Conservation (phyloP, 2,797 vertebrate species). For the Gymnothorax reevesii region DNA sequence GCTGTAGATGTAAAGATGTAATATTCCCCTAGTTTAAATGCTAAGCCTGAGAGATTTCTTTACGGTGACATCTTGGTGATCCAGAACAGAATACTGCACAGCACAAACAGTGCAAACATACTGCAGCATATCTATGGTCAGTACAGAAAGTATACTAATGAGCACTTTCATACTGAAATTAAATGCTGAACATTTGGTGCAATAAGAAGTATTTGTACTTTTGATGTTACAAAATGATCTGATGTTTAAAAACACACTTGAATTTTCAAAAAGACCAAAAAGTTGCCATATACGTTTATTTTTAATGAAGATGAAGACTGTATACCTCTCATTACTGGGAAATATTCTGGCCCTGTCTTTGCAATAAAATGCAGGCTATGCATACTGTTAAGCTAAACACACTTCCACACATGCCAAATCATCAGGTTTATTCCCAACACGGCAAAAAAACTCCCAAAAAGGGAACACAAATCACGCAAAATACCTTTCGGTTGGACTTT, state of each 20-base stretch:
- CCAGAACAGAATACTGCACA: neutral
- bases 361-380: neutral
- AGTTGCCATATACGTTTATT: neutral
- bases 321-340: neutral
- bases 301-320: neutral
- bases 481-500: constrained; percentile 38
- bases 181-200: neutral
- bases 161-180: neutral
- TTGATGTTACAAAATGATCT: neutral
- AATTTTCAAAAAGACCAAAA: neutral
- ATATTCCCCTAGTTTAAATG: neutral
- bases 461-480: neutral
- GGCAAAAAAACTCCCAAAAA: neutral
- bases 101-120: neutral
- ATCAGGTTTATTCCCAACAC: neutral
- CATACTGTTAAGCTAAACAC: neutral
- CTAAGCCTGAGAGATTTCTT: neutral
- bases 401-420: neutral
- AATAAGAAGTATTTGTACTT: neutral
- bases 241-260: neutral
- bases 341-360: neutral
- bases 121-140: neutral
- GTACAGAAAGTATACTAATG: neutral
- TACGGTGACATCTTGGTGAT: neutral
- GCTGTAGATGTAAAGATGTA: neutral